Percentiles rank a stretch among this genome's conserved stretches.
Evolutionary conservation across 2,888 invertebrate species (phyloP).

Genomic region (Ectemnius cavifrons): DNA sequence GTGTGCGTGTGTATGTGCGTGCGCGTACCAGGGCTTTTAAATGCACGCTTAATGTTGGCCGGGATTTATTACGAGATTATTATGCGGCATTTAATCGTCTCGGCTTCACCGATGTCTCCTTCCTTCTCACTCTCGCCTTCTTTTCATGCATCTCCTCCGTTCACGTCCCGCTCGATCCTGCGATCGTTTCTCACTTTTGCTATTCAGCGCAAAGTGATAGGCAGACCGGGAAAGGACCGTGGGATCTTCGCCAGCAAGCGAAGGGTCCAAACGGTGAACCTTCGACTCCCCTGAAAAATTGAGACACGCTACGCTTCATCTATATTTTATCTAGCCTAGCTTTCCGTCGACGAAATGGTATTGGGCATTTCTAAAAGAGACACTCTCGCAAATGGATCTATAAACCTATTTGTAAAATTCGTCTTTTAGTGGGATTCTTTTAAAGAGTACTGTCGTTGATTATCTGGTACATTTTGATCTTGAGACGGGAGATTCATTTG

Average conservation of each 20-base stretch:
- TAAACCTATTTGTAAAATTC: no score
- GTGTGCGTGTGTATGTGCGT: constrained; percentile 23
- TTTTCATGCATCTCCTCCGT: neutral
- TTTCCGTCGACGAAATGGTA: no score
- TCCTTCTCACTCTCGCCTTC: neutral
- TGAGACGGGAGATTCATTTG: no score
- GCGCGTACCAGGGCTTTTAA: constrained; percentile 33
- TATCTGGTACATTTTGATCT: no score
- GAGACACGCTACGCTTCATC: no score
- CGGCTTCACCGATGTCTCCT: neutral
- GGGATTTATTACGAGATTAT: constrained; percentile 58
- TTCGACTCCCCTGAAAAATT: no score
- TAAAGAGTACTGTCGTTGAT: no score
- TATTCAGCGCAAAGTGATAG: neutral
- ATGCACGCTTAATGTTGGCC: constrained; percentile 46
- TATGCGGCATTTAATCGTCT: constrained; percentile 22
- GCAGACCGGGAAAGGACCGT: constrained; percentile 10
- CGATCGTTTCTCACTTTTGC: constrained; percentile 21
- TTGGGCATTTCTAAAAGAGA: no score
- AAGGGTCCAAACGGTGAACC: no score
- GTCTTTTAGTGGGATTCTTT: no score
- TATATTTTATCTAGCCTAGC: no score
- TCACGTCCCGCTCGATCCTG: neutral
- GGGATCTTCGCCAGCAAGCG: constrained; percentile 12
- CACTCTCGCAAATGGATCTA: no score